Base-by-base conservation (phyloP, 2,888 invertebrate genomes). In the Cyaniris semiargus region DNA sequence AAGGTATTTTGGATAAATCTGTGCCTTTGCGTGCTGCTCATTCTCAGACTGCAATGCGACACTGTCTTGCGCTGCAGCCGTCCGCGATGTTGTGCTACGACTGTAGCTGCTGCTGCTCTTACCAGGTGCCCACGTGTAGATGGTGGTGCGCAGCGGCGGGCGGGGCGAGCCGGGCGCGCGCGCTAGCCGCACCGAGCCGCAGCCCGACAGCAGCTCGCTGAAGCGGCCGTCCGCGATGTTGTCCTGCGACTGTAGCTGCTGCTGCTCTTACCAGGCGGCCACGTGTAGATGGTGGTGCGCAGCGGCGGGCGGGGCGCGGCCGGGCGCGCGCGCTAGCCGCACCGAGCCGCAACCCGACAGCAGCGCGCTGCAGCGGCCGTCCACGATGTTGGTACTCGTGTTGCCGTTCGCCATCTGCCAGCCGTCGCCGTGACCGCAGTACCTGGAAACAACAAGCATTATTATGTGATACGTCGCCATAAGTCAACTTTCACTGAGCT, bases 381-480 rank as follows among this genome's bases (percentile, higher is more conserved):
- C 96, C 75, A 95, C 89, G 70, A 93, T 94, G 1, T 82, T 85
- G 75, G 86, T 87, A 23, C 82, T 81, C 1, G 83, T 82, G 95
- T 96, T 87, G 85, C 92, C 84, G 27, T 93, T 89, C 56, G 96
- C 94, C 83, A 95, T 95, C 83, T 95, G 95, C 78, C 95, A 95
- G 0, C 97, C 97, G 85, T 95, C 96, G 1, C 97, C 97, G 91
- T 97, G 97, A 0, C 97, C 97, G 86, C 95, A 96, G 87, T 97
- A 97, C 75, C 96, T 96, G 85, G 0, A 83, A 81, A 27, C 21
- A 74, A 38, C 21, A 18, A 66, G 23, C 1, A 66, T 4, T 66
- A 66, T 21, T 58, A n/a, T 56, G 38, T 1, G 38, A 56, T 7
- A n/a, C 1, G 3, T 53, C 6, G n/a, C 3, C 6, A 53, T 53